Percentiles rank a stretch among this genome's conserved stretches.
Conservation (phyloP, 1,140 invertebrate species). For the Brachionus rubens region DNA sequence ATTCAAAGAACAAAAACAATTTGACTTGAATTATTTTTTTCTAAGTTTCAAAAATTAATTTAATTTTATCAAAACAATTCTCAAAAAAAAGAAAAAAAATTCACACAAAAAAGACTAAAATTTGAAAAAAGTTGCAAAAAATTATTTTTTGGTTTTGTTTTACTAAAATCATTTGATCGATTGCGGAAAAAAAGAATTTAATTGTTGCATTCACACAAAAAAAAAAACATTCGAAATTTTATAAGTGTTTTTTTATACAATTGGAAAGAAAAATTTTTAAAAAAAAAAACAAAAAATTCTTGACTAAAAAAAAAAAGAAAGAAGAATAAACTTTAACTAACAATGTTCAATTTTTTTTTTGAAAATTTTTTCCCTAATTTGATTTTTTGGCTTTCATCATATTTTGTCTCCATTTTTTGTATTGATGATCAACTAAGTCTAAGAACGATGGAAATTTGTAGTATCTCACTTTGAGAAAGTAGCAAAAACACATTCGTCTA, state of each 20-base stretch:
- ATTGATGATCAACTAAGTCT: conserved; percentile 43
- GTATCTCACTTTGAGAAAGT: conserved; percentile 44
- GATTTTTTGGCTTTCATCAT: conserved; percentile 42
- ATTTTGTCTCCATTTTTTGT: conserved; percentile 45
- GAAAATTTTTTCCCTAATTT: neutral
- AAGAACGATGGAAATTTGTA: conserved; percentile 45
- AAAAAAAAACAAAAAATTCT: conserved; percentile 3
- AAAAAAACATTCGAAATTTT: conserved; percentile 21
- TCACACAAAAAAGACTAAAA: too few species aligned
- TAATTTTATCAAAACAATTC: too few species aligned
- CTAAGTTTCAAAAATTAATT: too few species aligned
- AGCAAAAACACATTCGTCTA: conserved; percentile 45
- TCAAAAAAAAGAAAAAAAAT: too few species aligned
- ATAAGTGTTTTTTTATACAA: conserved; percentile 12
- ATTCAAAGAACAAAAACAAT: neutral
- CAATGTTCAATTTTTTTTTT: neutral
- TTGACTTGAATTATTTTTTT: too few species aligned
- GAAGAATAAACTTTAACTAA: neutral
- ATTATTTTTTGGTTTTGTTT: too few species aligned
- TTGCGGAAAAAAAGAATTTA: too few species aligned
- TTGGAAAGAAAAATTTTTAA: neutral
- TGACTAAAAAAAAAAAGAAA: neutral
- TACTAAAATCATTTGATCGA: too few species aligned
- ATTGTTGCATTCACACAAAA: too few species aligned
- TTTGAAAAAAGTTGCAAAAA: too few species aligned